phyloP scores from a whole-genome alignment of 2,797 vertebrate genomes.

The Erethizon dorsatum region DNA sequence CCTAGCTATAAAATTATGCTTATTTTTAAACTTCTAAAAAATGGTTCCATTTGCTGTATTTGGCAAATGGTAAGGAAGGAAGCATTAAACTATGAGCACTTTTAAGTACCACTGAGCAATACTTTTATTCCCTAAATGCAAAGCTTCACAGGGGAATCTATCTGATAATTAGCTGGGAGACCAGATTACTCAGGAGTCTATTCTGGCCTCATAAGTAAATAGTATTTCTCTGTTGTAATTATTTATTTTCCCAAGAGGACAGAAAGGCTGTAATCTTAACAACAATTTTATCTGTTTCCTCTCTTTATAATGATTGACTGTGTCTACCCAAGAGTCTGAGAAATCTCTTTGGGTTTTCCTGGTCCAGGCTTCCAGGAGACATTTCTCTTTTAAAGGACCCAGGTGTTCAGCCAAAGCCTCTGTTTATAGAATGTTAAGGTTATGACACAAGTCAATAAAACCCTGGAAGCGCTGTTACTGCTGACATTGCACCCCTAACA shows the following conservation, averaged over 20 bases:
- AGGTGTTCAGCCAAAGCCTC: conserved; percentile 77
- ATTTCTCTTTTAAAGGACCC: conserved; percentile 80
- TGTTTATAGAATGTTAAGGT: conserved; percentile 85
- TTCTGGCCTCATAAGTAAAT: conserved; percentile 82
- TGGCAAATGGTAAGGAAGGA: conserved; percentile 70
- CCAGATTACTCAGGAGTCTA: conserved; percentile 80
- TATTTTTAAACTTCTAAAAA: conserved; percentile 71
- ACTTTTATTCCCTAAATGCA: conserved; percentile 73
- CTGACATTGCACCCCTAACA: conserved; percentile 70
- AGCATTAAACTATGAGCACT: conserved; percentile 62
- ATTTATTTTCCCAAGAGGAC: conserved; percentile 83
- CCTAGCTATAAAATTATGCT: conserved; percentile 62
- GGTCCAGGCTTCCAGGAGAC: conserved; percentile 71
- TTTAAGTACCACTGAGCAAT: conserved; percentile 67
- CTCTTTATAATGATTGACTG: conserved; percentile 79
- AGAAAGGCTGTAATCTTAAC: conserved; percentile 79
- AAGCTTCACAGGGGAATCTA: conserved; percentile 32
- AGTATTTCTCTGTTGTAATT: conserved; percentile 82
- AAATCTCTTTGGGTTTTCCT: conserved; percentile 69
- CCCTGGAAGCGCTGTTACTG: conserved; percentile 72
- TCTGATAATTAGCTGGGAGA: conserved; percentile 74
- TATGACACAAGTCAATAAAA: conserved; percentile 82
- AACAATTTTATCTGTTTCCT: conserved; percentile 83
- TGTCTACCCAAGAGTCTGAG: conserved; percentile 73
- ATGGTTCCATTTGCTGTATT: conserved; percentile 64